phyloP scores from a whole-genome alignment of 2,113 vertebrate species.

The Dipodomys ordii region DNA sequence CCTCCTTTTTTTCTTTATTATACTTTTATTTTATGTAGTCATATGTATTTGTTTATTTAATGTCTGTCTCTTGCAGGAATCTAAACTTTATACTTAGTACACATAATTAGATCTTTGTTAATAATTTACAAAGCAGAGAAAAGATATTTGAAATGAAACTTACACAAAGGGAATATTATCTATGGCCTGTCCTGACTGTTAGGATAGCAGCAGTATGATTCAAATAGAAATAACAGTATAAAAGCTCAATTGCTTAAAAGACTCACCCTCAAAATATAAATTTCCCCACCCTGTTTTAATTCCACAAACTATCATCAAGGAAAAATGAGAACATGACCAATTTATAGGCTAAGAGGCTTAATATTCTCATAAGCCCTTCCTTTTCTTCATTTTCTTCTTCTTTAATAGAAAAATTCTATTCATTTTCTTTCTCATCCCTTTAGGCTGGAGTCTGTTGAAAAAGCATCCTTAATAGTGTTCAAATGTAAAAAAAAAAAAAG shows the following conservation, averaged over 20 bases:
- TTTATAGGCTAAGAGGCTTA: constrained; percentile 41
- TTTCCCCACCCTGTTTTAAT: constrained; percentile 53
- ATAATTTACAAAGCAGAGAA: not conserved
- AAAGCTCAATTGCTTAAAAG: constrained; percentile 45
- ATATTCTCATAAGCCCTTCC: not conserved
- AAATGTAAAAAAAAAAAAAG: constrained; percentile 53
- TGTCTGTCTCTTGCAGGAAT: not conserved
- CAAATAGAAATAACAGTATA: constrained; percentile 14
- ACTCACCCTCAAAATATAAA: constrained; percentile 46
- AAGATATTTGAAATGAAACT: constrained; percentile 51
- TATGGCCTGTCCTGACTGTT: not conserved
- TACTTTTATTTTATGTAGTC: not conserved
- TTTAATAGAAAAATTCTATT: constrained; percentile 40
- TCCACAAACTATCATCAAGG: constrained; percentile 42
- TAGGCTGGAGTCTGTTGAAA: constrained; percentile 57
- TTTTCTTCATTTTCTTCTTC: not conserved
- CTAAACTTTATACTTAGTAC: constrained; percentile 8
- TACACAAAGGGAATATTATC: not conserved
- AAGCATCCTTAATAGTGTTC: constrained; percentile 67
- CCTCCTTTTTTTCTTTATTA: not conserved
- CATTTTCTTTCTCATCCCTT: constrained; percentile 51
- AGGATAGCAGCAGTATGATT: not conserved
- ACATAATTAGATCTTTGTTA: not conserved
- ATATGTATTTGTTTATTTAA: constrained; percentile 29
- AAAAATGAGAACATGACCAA: constrained; percentile 41